Evolutionary conservation across 2,113 vertebrate species (phyloP), one percentile per base, ranked within the genome.

Genomic region (Thomomys bottae): DNA sequence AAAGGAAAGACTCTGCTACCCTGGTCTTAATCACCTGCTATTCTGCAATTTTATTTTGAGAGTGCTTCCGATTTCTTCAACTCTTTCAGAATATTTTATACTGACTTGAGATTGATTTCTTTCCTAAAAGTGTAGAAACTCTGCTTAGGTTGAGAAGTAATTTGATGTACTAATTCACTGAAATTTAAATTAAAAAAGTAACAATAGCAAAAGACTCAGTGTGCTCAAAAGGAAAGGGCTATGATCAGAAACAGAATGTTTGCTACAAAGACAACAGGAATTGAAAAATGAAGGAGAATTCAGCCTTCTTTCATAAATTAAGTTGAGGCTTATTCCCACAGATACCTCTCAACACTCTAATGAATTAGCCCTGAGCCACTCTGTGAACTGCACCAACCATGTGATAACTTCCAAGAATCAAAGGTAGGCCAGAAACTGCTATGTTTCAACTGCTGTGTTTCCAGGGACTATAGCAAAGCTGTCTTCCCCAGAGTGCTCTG

Each of bases 151-250:
- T 11, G 6, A 71, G 18, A 1, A 63, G 67, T 8, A 32, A 4
- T 42, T 71, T 85, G 32, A 87, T 28, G 77, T 66, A 59, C 17
- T 54, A 83, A 86, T 61, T 93, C 32, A 92, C 32, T 86, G 20
- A 2, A 77, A 17, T 83, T 38, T 70, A 89, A 42, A 79, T 70
- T 11, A 40, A 40, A 8, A 71, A 24, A 26, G 42, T 4, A 72
- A 6, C 30, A 30, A 38, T 73, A 63, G 40, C 5, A 66, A 66
- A 32, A 79, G 68, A 81, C 49, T 61, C 2, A 78, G 20, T 7
- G 0, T 54, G 49, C 78, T 78, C 10, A 87, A 73, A 81, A 4
- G 28, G 6, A 71, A 10, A 64, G 7, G 64, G 10, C 26, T 32
- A 40, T 71, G 90, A 32, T 20, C 11, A 2, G 3, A 85, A 90